A percentile compares a stretch with the other conserved stretches of the same genome.
Evolutionary conservation across 2,797 vertebrate species (phyloP).

Genomic region (Etheostoma nigrum): DNA sequence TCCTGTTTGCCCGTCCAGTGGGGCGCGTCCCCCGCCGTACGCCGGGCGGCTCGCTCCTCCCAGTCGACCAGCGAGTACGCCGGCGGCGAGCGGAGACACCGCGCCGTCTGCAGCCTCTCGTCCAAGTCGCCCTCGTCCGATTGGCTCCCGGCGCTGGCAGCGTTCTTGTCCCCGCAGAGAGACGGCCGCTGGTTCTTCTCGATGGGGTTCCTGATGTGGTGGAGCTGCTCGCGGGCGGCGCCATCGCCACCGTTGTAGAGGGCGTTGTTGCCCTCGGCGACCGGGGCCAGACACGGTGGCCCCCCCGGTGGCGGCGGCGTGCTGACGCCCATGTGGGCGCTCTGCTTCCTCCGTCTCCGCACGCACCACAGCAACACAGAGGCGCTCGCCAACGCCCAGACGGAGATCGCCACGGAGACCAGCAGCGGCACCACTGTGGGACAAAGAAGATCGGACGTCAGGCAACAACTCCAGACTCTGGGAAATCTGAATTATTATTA

Average conservation of each 20-base stretch:
- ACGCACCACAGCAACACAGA: slow-evolving; percentile 89
- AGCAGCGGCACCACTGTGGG: slow-evolving; percentile 88
- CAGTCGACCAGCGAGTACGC: slow-evolving; percentile 91
- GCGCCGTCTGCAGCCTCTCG: slow-evolving; percentile 89
- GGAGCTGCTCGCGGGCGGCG: slow-evolving; percentile 90
- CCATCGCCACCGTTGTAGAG: slow-evolving; percentile 77
- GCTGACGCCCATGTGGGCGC: slow-evolving; percentile 74
- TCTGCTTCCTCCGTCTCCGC: slow-evolving; percentile 88
- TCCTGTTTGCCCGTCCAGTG: slow-evolving; percentile 94
- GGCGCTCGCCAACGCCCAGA: slow-evolving; percentile 88
- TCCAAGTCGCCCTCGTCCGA: slow-evolving; percentile 88
- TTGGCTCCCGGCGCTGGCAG: slow-evolving; percentile 82
- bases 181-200: slow-evolving; percentile 83
- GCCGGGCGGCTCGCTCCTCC: slow-evolving; percentile 85
- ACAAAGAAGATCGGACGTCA: slow-evolving; percentile 1
- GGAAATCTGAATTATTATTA: no score
- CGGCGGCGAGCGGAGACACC: slow-evolving; percentile 86
- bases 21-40: slow-evolving; percentile 66
- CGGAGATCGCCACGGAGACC: slow-evolving; percentile 88
- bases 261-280: slow-evolving; percentile 84
- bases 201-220: slow-evolving; percentile 95
- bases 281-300: slow-evolving; percentile 49
- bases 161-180: slow-evolving; percentile 89
- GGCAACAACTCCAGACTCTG: not conserved
- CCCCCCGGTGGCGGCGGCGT: slow-evolving; percentile 20